Evolutionary conservation across 2,888 invertebrate genomes (phyloP).

Genomic region (Anaspis maculata): DNA sequence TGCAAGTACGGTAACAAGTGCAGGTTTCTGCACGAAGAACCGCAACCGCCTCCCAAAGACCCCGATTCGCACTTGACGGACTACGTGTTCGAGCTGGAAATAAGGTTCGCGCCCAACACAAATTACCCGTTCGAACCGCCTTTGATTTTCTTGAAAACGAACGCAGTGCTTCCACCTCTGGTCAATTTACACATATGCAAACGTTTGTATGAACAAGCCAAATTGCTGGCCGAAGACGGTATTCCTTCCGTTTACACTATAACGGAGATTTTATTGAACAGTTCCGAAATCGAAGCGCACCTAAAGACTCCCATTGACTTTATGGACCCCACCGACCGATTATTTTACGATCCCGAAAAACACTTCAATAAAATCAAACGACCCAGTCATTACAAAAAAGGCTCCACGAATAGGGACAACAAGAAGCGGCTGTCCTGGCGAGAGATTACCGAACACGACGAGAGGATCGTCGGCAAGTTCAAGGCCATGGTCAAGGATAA

Average conservation of each 20-base stretch:
- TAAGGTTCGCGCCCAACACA: conserved; percentile 62
- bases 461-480: conserved; percentile 53
- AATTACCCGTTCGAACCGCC: conserved; percentile 70
- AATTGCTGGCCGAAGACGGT: conserved; percentile 55
- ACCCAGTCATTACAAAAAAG: conserved; percentile 61
- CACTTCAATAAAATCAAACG: conserved; percentile 12
- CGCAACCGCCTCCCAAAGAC: conserved; percentile 35
- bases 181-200: conserved; percentile 58
- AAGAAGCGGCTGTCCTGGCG: conserved; percentile 46
- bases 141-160: conserved; percentile 58
- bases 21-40: conserved; percentile 60
- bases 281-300: conserved; percentile 54
- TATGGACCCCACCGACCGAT: conserved; percentile 47
- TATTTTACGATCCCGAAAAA: conserved; percentile 28
- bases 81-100: conserved; percentile 58
- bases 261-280: conserved; percentile 61
- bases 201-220: conserved; percentile 60
- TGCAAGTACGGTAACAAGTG: conserved; percentile 71
- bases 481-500: conserved; percentile 51
- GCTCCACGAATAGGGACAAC: conserved; percentile 47
- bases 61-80: conserved; percentile 37
- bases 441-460: conserved; percentile 53
- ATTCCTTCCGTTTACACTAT: conserved; percentile 65
- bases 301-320: conserved; percentile 55
- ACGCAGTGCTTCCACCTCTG: conserved; percentile 54